phyloP scores from a whole-genome alignment of 37 sponge, comb jelly and placozoan genomes.

The Corticium candelabrum region DNA sequence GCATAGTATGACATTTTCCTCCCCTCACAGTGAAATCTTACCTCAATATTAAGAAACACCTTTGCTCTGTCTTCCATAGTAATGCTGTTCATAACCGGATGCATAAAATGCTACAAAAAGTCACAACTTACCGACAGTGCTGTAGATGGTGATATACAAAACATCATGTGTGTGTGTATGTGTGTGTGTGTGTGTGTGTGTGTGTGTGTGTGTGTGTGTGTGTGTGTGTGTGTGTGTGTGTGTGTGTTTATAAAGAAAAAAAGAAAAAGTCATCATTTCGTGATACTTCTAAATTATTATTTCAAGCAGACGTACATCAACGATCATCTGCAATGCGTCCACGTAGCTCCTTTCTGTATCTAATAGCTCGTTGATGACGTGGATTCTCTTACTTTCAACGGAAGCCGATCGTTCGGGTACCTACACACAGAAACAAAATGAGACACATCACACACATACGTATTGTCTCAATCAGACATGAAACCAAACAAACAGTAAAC shows the following conservation, averaged over 20 bases:
- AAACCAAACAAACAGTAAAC: too few relatives aligned
- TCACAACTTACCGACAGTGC: constrained; percentile 26
- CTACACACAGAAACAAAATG: neutral
- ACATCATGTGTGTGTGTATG: constrained; percentile 3
- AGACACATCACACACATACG: neutral
- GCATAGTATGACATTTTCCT: too few relatives aligned
- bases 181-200: constrained; percentile 13
- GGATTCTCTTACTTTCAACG: constrained; percentile 34
- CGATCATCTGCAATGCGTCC: constrained; percentile 28
- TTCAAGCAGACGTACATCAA: too few relatives aligned
- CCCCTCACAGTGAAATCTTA: too few relatives aligned
- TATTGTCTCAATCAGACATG: too few relatives aligned
- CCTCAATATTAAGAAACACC: neutral
- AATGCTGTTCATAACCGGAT: too few relatives aligned
- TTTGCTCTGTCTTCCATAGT: too few relatives aligned
- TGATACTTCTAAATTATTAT: too few relatives aligned
- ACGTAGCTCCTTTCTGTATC: constrained; percentile 72
- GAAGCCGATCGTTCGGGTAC: neutral
- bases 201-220: constrained; percentile 24
- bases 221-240: constrained; percentile 18
- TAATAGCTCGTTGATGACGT: constrained; percentile 39
- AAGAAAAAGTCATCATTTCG: too few relatives aligned
- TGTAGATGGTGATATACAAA: too few relatives aligned
- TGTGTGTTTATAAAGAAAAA: constrained; percentile 17
- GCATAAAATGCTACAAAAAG: too few relatives aligned